phyloP scores from a whole-genome alignment of 2,113 vertebrate species.

The Calonectris borealis region DNA sequence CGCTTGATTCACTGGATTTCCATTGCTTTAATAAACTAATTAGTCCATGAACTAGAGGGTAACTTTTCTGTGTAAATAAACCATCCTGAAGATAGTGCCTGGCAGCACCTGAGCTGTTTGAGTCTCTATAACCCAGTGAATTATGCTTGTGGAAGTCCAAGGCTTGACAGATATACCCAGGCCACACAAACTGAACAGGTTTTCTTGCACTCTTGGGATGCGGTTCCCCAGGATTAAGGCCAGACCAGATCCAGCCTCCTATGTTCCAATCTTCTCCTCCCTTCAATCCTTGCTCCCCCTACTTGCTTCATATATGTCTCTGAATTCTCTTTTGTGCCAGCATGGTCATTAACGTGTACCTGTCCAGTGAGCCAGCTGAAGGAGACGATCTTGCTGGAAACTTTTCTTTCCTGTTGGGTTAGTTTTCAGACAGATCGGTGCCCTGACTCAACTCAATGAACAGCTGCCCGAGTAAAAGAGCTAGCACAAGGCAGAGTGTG shows the following conservation, averaged over 20 bases:
- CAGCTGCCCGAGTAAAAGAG: not conserved
- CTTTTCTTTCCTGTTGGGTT: not conserved
- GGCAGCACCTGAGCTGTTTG: not conserved
- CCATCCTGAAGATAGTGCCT: not conserved
- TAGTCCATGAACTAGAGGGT: not conserved
- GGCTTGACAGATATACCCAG: not conserved
- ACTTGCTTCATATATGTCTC: not conserved
- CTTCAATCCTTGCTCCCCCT: not conserved
- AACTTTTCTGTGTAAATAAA: not conserved
- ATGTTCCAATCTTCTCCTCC: not conserved
- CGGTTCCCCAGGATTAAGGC: not conserved
- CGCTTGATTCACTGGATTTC: not conserved
- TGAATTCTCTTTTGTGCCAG: not conserved
- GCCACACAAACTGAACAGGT: not conserved
- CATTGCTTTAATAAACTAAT: not conserved
- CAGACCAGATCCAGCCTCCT: not conserved
- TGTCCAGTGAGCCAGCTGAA: not conserved
- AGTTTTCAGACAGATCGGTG: not conserved
- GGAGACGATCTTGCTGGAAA: not conserved
- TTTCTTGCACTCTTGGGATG: not conserved
- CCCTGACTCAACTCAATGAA: not conserved
- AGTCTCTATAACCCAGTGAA: not conserved
- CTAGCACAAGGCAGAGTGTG: not conserved
- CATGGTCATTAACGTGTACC: not conserved
- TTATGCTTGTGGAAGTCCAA: not conserved